Conservation (phyloP, 2,888 invertebrate species). For the Andrena minutula region DNA sequence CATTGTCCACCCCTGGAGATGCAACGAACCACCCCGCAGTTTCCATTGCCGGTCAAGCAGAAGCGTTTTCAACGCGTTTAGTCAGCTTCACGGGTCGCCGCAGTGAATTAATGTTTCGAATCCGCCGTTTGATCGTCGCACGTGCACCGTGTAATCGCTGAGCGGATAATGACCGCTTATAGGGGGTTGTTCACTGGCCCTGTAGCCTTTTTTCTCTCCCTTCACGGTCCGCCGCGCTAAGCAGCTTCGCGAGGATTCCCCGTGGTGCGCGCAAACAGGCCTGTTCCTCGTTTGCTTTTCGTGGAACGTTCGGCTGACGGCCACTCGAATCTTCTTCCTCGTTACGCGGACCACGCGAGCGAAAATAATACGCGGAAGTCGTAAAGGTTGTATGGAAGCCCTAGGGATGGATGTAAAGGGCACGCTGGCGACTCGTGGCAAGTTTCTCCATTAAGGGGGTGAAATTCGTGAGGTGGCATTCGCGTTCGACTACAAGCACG, state of each 20-base stretch:
- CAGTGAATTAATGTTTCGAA: conserved; percentile 47
- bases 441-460: conserved; percentile 55
- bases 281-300: conserved; percentile 4
- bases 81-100: conserved; percentile 24
- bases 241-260: conserved; percentile 17
- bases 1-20: not conserved
- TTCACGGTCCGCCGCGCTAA: conserved; percentile 43
- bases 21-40: not conserved
- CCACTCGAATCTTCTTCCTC: not conserved
- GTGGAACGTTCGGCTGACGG: not conserved
- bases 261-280: conserved; percentile 11
- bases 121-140: conserved; percentile 41
- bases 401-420: conserved; percentile 51
- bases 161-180: conserved; percentile 51
- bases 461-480: conserved; percentile 64
- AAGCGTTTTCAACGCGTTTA: conserved; percentile 39
- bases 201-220: conserved; percentile 1
- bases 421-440: conserved; percentile 35
- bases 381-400: conserved; percentile 38
- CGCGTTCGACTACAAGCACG: conserved; percentile 49
- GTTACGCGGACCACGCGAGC: conserved; percentile 5
- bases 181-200: conserved; percentile 44
- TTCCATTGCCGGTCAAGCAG: conserved; percentile 29
- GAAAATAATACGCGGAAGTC: conserved; percentile 64
- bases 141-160: conserved; percentile 54